Evolutionary conservation across 2,113 vertebrate species (phyloP).

Genomic region (Dolichallabes microphthalmus): DNA sequence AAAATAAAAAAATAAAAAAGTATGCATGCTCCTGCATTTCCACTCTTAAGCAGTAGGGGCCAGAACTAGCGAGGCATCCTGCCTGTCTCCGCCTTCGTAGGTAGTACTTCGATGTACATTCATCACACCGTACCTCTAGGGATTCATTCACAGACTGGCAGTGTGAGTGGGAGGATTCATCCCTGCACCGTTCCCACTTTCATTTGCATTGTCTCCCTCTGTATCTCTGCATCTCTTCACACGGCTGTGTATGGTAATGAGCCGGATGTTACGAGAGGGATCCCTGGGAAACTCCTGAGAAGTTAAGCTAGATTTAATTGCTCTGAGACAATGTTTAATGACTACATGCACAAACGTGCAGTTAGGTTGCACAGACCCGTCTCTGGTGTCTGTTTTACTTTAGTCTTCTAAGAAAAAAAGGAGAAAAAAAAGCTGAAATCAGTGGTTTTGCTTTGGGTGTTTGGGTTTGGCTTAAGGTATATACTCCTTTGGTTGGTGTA

Average conservation of each 20-base stretch:
- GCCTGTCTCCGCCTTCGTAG: slow-evolving; percentile 53
- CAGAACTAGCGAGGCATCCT: slow-evolving; percentile 64
- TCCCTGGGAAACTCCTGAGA: slow-evolving; percentile 52
- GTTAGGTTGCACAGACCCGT: slow-evolving; percentile 58
- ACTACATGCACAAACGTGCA: slow-evolving; percentile 54
- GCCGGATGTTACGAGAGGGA: slow-evolving; percentile 15
- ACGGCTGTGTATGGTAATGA: slow-evolving; percentile 21
- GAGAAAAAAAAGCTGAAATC: not conserved
- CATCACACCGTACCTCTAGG: slow-evolving; percentile 48
- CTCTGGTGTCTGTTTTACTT: slow-evolving; percentile 37
- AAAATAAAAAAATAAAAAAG: slow-evolving; percentile 25
- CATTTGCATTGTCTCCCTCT: slow-evolving; percentile 23
- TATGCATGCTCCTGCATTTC: slow-evolving; percentile 24
- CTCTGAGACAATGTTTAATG: slow-evolving; percentile 59
- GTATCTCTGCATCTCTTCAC: slow-evolving; percentile 45
- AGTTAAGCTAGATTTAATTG: slow-evolving; percentile 66
- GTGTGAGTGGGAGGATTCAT: slow-evolving; percentile 63
- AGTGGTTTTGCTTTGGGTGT: too few relatives aligned
- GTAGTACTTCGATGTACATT: slow-evolving; percentile 52
- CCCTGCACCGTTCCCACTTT: slow-evolving; percentile 49
- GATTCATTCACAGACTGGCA: slow-evolving; percentile 57
- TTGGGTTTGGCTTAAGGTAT: not conserved
- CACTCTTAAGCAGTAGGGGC: slow-evolving; percentile 68
- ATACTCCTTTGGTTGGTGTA: not conserved
- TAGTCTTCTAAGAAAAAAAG: not conserved